Evolutionary conservation across 92 coral and sea anemone species (phyloP).

Genomic region (Montipora capitata): DNA sequence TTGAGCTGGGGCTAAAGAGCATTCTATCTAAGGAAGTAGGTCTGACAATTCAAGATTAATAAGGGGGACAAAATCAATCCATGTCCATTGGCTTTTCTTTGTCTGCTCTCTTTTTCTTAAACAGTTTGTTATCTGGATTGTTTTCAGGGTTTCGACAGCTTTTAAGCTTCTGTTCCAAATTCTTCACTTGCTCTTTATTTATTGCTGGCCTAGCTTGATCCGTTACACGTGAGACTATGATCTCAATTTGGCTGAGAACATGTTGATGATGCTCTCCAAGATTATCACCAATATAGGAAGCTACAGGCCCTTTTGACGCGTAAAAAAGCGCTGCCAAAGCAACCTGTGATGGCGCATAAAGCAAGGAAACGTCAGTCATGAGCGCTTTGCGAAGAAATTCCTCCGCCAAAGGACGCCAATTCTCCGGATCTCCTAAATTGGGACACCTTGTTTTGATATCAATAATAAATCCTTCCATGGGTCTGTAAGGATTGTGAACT

Average conservation of each 20-base stretch:
- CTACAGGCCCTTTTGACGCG: conserved; percentile 69
- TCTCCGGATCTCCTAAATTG: conserved; percentile 77
- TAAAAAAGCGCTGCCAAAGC: conserved; percentile 92
- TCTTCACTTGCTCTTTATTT: conserved; percentile 77
- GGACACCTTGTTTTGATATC: conserved; percentile 89
- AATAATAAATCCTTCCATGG: conserved; percentile 96
- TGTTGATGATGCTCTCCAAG: conserved; percentile 72
- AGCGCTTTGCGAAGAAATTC: conserved; percentile 86
- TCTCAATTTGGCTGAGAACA: conserved; percentile 54
- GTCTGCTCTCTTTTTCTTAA: conserved; percentile 77
- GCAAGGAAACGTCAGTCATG: conserved; percentile 79
- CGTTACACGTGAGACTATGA: conserved; percentile 52
- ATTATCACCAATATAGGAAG: conserved; percentile 64
- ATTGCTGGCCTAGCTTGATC: conserved; percentile 12
- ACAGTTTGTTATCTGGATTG: conserved; percentile 87
- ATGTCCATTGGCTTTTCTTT: conserved; percentile 62
- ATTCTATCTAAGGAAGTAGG: too few relatives aligned
- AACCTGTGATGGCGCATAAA: conserved; percentile 94
- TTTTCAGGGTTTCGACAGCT: conserved; percentile 91
- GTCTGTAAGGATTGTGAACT: conserved; percentile 93
- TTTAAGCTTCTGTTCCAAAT: conserved; percentile 80
- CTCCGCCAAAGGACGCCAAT: conserved; percentile 86
- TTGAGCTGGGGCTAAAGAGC: too few relatives aligned
- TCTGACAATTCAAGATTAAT: too few relatives aligned
- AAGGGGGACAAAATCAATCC: neutral